These are phyloP conservation scores for Peromyscus californicus DNA, from an alignment of 2,113 vertebrate species.

Conservation along the genomic window DNA sequence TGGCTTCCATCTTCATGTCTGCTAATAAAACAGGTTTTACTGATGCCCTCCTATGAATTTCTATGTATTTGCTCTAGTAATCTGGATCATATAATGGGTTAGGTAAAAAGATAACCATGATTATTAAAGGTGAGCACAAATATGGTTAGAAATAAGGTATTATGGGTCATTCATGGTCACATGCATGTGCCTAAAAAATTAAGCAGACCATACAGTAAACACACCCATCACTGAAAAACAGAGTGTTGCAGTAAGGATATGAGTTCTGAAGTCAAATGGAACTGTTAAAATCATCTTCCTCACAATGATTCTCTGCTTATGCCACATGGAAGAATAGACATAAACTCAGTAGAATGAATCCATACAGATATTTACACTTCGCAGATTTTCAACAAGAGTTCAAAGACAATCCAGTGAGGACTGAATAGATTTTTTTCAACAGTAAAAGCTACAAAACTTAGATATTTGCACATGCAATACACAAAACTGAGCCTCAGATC, in stretches of 20 bases:
- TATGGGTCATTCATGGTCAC: not conserved
- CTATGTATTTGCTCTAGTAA: not conserved
- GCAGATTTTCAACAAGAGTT: not conserved
- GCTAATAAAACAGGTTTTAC: not conserved
- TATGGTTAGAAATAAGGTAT: not conserved
- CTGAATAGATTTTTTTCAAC: not conserved
- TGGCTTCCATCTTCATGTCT: not conserved
- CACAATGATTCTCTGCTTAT: not conserved
- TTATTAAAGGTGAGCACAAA: constrained; percentile 27
- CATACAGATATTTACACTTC: not conserved
- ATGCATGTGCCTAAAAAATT: not conserved
- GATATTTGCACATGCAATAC: not conserved
- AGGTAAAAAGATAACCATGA: not conserved
- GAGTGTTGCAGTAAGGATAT: not conserved
- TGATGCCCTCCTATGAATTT: not conserved
- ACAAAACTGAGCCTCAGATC: not conserved
- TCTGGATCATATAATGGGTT: not conserved
- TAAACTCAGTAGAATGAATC: not conserved
- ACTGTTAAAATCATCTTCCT: not conserved
- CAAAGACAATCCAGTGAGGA: not conserved
- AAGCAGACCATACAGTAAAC: not conserved
- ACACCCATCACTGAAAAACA: not conserved
- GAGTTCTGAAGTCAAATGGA: not conserved
- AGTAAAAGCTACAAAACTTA: not conserved
- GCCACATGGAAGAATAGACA: not conserved